Base-by-base conservation (phyloP, 2,888 invertebrate species). In the Catocala nupta region DNA sequence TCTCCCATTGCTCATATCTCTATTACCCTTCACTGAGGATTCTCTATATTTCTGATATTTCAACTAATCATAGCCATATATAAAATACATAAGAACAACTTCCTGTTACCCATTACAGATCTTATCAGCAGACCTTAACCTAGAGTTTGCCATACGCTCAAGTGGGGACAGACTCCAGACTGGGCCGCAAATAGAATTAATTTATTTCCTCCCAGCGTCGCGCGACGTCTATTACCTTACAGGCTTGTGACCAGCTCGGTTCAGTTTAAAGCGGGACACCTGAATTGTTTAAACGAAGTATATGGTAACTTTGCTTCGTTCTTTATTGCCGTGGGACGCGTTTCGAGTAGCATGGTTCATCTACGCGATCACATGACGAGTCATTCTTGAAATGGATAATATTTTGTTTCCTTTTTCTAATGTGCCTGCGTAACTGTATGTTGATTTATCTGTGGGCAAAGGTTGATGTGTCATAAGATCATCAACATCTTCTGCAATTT, bases 181-280 rank as follows among this genome's bases (percentile, higher is more conserved):
- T 50, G 16, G 39, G 50, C 54, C 49, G 53, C 51, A 61, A 58
- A 58, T 56, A 48, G 50, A 50, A 55, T 44, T 49, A 53, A 56
- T 59, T 65, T 59, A 56, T 43, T 60, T 59, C 45, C 59, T 65
- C 39, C 34, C 16, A 39, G 5, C 16, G 42, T 49, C 53, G 48
- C 47, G n/a, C 54, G 33, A 33, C 34, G 5, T 39, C 45, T 55
- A 55, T 51, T 55, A 36, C 25, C 12, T 59, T 13, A 16, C 45
- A 58, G 33, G 45, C 16, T 39, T 33, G 48, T 34, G 55, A 48
- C 47, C 51, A 55, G 50, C 43, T 52, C n/a, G 49, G 43, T 51
- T 58, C 42, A 53, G 62, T 54, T 57, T 2, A 12, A 47, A 34
- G n/a, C 49, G 25, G 56, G n/a, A 55, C 5, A 50, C 16, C 39